Percentiles rank a stretch among this genome's conserved stretches.
phyloP scores from a whole-genome alignment of 2,113 vertebrate genomes.

The Pseudopipra pipra region DNA sequence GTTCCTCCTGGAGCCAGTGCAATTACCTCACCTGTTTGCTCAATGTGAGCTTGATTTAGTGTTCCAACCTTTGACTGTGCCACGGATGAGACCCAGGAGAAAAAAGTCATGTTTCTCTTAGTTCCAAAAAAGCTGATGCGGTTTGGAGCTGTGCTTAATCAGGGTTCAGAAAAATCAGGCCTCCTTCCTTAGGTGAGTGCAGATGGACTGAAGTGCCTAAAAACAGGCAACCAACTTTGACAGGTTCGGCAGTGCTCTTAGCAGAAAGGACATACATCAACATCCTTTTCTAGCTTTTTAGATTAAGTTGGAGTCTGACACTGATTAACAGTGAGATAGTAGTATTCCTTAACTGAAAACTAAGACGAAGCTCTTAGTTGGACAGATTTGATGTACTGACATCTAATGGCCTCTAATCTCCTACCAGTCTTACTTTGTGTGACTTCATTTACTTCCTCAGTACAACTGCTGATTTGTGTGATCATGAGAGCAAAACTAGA shows the following conservation, averaged over 20 bases:
- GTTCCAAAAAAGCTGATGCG: not conserved
- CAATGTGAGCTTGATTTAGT: not conserved
- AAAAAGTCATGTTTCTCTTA: not conserved
- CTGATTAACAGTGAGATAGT: not conserved
- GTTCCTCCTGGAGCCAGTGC: not conserved
- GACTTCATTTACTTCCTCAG: not conserved
- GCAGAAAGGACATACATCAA: not conserved
- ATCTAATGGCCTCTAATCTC: not conserved
- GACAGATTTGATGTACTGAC: not conserved
- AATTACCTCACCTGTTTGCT: not conserved
- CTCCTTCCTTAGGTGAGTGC: not conserved
- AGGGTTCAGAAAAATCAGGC: not conserved
- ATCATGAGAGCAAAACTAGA: not conserved
- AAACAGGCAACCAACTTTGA: not conserved
- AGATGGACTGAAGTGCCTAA: not conserved
- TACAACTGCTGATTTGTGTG: not conserved
- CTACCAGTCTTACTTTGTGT: not conserved
- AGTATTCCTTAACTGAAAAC: not conserved
- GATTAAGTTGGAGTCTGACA: not conserved
- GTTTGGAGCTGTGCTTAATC: not conserved
- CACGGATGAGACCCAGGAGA: not conserved
- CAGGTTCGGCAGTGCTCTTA: not conserved
- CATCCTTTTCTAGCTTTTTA: not conserved
- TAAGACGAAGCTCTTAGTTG: not conserved
- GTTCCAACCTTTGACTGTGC: not conserved